A percentile compares a stretch with the other conserved stretches of the same genome.
Evolutionary conservation across 2,797 vertebrate genomes (phyloP).

Genomic region (Rhadinocentrus ornatus): DNA sequence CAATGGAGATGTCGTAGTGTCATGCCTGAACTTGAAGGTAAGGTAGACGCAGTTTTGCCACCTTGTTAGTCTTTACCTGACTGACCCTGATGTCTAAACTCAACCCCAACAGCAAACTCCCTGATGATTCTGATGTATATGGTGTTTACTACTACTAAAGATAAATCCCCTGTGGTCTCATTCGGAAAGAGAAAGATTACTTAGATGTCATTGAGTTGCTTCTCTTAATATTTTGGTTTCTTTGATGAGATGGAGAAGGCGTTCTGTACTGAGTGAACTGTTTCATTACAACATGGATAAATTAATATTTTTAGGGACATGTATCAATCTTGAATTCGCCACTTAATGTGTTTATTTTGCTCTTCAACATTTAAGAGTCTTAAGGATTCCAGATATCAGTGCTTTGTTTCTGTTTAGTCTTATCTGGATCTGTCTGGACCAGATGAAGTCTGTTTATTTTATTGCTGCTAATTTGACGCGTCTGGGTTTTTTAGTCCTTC

Average conservation of each 20-base stretch:
- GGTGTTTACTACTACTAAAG: slow-evolving; percentile 22
- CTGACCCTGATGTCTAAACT: not conserved
- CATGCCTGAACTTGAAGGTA: slow-evolving; percentile 95
- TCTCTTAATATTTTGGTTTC: not conserved
- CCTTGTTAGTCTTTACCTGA: not conserved
- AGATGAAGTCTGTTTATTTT: not conserved
- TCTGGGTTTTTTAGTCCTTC: not conserved
- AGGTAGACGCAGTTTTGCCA: slow-evolving; percentile 39
- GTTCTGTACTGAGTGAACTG: no score
- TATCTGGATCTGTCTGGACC: not conserved
- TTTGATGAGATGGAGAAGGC: slow-evolving; percentile 2
- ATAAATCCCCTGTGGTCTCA: slow-evolving; percentile 36
- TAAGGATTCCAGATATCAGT: not conserved
- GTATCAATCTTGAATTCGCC: not conserved
- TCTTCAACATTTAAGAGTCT: not conserved
- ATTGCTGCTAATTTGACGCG: slow-evolving; percentile 5
- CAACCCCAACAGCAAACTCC: not conserved
- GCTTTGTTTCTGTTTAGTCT: not conserved
- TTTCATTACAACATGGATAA: not conserved
- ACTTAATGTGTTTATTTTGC: slow-evolving; percentile 2
- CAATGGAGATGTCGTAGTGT: slow-evolving; percentile 94
- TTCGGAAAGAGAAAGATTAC: slow-evolving; percentile 25
- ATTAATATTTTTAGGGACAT: not conserved
- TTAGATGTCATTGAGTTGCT: slow-evolving; percentile 9
- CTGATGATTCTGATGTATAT: not conserved